These are phyloP conservation scores for Argentina silus DNA, from an alignment of 2,797 vertebrate genomes.

Conservation along the genomic window DNA sequence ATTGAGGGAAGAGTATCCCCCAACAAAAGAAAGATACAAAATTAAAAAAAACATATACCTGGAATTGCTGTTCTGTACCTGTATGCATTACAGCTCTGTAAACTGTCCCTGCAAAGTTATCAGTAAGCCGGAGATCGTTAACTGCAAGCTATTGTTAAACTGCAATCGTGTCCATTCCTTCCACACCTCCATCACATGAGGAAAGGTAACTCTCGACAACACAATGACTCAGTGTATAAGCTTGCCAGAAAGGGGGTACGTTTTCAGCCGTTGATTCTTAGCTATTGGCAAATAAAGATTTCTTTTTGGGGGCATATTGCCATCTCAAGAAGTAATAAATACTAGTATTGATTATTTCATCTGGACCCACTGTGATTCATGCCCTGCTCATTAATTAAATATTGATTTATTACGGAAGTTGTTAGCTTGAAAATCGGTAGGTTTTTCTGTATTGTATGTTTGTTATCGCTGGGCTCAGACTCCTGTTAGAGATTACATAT, in stretches of 20 bases:
- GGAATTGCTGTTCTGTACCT: no score
- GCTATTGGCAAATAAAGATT: slow-evolving; percentile 54
- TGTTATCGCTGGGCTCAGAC: slow-evolving; percentile 44
- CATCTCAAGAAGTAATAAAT: slow-evolving; percentile 60
- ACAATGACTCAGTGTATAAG: no score
- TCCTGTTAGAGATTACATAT: slow-evolving; percentile 70
- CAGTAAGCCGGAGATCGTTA: no score
- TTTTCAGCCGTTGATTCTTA: background rate
- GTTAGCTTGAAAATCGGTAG: slow-evolving; percentile 59
- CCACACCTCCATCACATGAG: no score
- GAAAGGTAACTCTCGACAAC: no score
- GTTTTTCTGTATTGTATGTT: slow-evolving; percentile 57
- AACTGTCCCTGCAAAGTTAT: no score
- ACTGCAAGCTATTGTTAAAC: no score
- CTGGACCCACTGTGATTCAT: slow-evolving; percentile 62
- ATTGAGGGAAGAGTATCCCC: no score
- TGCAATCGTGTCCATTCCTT: no score
- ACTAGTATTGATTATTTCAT: slow-evolving; percentile 69
- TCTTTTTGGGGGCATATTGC: slow-evolving; percentile 54
- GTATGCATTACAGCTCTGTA: no score
- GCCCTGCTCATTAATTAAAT: slow-evolving; percentile 68
- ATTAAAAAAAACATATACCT: no score
- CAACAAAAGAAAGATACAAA: no score
- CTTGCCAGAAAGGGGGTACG: background rate
- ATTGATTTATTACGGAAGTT: slow-evolving; percentile 69